Conservation (phyloP, 2,888 invertebrate species). For the Polyommatus iphigenia region DNA sequence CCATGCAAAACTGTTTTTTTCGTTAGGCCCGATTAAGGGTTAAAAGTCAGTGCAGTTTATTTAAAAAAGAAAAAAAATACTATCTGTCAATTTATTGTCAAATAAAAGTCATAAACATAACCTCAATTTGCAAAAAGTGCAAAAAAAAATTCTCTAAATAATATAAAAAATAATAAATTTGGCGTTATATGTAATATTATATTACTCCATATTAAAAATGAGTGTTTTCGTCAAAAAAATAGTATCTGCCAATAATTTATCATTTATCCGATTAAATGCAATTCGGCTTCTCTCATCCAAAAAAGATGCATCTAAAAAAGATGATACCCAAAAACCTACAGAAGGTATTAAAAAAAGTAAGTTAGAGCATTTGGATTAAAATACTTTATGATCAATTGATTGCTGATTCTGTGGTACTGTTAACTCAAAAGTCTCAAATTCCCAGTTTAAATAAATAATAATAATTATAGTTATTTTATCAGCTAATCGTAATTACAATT, state of each 20-base stretch:
- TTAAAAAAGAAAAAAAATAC: no score
- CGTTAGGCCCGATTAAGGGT: no score
- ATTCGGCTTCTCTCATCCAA: conserved; percentile 51
- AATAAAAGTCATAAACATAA: conserved; percentile 36
- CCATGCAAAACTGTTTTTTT: no score
- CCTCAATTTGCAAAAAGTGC: conserved; percentile 15
- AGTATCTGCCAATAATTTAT: conserved; percentile 47
- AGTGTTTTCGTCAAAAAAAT: conserved; percentile 64
- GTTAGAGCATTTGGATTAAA: conserved; percentile 36
- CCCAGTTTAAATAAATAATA: no score
- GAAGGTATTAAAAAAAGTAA: conserved; percentile 67
- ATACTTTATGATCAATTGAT: background rate
- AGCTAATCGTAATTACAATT: conserved; percentile 37
- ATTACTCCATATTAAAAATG: conserved; percentile 48
- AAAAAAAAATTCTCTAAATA: no score
- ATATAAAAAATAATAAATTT: background rate
- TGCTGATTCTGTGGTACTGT: no score
- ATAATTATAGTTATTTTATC: background rate
- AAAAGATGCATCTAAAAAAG: conserved; percentile 52
- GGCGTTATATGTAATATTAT: background rate
- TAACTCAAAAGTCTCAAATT: no score
- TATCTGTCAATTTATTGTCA: no score
- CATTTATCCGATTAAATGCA: conserved; percentile 47
- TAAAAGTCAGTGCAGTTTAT: no score
- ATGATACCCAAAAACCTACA: conserved; percentile 55